phyloP scores from a whole-genome alignment of 2,797 vertebrate species.

The Phaenicophaeus curvirostris region DNA sequence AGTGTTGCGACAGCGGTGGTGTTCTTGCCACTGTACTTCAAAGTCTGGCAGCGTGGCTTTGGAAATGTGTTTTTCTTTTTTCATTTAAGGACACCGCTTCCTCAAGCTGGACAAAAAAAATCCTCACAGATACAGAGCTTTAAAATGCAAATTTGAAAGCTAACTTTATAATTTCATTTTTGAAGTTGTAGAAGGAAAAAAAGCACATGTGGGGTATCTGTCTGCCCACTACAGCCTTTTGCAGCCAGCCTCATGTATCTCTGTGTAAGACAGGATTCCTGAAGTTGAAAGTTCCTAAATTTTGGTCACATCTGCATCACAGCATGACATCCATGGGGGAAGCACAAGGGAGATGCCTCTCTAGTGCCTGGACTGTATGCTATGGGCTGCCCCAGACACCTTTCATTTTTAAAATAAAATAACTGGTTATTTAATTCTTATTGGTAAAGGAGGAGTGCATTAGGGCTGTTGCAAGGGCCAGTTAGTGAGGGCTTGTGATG shows the following conservation, averaged over 20 bases:
- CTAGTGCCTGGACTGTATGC: not conserved
- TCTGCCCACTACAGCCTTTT: not conserved
- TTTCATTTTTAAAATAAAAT: slow-evolving; percentile 6
- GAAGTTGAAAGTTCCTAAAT: not conserved
- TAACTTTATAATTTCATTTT: not conserved
- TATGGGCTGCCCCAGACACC: not conserved
- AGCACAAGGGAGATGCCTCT: not conserved
- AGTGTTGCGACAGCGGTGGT: slow-evolving; percentile 35
- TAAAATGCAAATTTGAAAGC: not conserved
- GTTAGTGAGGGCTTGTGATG: slow-evolving; percentile 5
- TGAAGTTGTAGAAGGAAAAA: not conserved
- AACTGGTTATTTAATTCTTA: slow-evolving; percentile 11
- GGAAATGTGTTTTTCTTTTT: not conserved
- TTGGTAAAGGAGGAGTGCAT: not conserved
- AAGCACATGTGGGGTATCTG: fast-evolving
- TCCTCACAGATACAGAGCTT: not conserved
- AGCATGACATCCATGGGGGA: not conserved
- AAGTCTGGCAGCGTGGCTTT: slow-evolving; percentile 28
- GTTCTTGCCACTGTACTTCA: slow-evolving; percentile 44
- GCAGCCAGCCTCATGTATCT: fast-evolving
- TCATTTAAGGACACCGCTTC: not conserved
- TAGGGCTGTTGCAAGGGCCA: not conserved
- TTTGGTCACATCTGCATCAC: not conserved
- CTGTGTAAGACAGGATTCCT: not conserved
- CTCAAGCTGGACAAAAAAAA: slow-evolving; percentile 21